Base-by-base conservation (phyloP, 2,113 vertebrate species). In the Chinchilla lanigera region DNA sequence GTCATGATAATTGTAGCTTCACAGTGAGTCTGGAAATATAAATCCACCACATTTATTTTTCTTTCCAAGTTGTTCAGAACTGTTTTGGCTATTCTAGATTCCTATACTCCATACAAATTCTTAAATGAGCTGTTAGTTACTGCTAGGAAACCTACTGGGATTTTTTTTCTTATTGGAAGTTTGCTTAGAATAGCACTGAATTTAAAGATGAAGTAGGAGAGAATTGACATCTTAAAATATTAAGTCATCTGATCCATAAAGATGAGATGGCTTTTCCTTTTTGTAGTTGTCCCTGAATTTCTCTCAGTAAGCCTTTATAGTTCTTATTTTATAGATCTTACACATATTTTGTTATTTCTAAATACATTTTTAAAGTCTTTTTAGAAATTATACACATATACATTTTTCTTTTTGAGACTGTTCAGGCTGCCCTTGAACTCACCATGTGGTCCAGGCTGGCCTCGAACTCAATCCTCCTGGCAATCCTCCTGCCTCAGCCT, bases 81-180 rank as follows among this genome's bases (percentile, higher is more conserved):
- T 80, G n/a, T 92, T 80, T 81, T 63, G 75, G 9, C 35, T 88
- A 1, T 85, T 71, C 58, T 91, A 12, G 58, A 6, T 69, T 92
- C n/a, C 58, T 89, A 14, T 5, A 67, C 89, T 92, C n/a, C 22
- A 82, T 82, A 54, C 26, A 94, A 65, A 73, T 77, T 90, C 93
- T 95, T 87, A 77, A 83, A 67, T 58, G 41, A 90, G 17, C 38
- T 93, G 11, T 71, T n/a, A 94, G 12, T 89, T 84, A 94, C n/a
- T 61, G 2, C 85, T 91, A 65, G 73, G 63, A 87, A 56, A 7
- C 60, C 12, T 92, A 63, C 41, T 83, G 24, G 30, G 83, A 35
- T 82, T 73, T 41, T 73, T 73, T 71, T 41, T 41, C n/a, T 73
- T 41, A 41, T 35, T 87, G 17, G 30, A 87, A 35, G 82, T 95